Base-by-base conservation (phyloP, 2,113 vertebrate genomes). In the Ptyas mucosa region DNA sequence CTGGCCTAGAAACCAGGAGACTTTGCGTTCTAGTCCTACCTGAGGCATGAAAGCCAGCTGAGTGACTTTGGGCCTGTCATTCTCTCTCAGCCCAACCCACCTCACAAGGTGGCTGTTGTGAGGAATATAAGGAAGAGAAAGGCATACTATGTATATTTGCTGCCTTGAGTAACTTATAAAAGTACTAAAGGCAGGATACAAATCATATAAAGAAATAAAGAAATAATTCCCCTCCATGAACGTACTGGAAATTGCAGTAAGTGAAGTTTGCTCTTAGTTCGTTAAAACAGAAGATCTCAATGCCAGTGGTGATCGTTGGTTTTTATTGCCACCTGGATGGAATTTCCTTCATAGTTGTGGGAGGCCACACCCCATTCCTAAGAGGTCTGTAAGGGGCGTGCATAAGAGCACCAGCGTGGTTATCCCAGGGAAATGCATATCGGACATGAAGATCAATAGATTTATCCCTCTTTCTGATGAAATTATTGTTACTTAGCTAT, bases 401-500 rank as follows among this genome's bases (percentile, higher is more conserved):
- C n/a, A n/a, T n/a, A n/a, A n/a, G n/a, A n/a, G n/a, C n/a, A n/a
- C n/a, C n/a, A n/a, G n/a, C n/a, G n/a, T n/a, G 14, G 5, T 75
- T 75, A 46, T 46, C 43, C 43, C 43, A 46, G 43, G 43, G 43
- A 46, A 46, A 46, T 46, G 43, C 43, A 46, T 46, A 46, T 46
- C 43, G 4, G 43, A 46, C 43, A 46, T 46, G 3, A 46, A 89
- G 54, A 81, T 89, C 87, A 81, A 55, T 85, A 55, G 34, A 81
- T 11, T 18, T 29, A 43, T 21, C 23, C 26, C 20, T 21, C 53
- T 90, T 90, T 55, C 75, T 64, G 53, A 51, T 46, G 9, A 89
- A 81, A 88, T 8, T 49, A 93, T 92, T 89, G 39, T 61, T 23
- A 55, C 55, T 52, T 88, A 88, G 87, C 92, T 94, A 94, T 95